These are phyloP conservation scores for Sciurus vulgaris DNA, from an alignment of 2,797 vertebrate genomes.

Conservation along the genomic window DNA sequence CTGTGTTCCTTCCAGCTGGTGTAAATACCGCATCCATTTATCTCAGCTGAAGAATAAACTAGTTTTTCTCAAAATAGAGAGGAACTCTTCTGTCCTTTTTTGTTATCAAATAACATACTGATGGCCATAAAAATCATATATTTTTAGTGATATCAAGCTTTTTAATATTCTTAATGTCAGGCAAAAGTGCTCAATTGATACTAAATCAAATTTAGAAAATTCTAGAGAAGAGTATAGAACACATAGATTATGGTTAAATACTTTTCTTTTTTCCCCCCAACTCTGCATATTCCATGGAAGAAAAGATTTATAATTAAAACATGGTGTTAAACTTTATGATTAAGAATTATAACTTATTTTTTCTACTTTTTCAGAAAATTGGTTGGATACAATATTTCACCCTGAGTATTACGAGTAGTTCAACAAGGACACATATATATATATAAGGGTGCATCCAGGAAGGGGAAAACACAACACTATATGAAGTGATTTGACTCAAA, in stretches of 20 bases:
- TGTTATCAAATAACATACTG: not conserved
- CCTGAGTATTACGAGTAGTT: not conserved
- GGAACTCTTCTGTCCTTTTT: not conserved
- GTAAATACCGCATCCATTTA: not conserved
- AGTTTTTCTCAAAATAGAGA: not conserved
- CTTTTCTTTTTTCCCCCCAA: not conserved
- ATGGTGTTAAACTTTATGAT: not conserved
- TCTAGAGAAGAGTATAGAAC: not conserved
- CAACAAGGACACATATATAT: not conserved
- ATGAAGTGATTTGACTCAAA: constrained; percentile 22
- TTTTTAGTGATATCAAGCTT: not conserved
- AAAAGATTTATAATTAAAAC: not conserved
- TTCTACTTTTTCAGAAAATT: not conserved
- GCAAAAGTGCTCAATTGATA: not conserved
- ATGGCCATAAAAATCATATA: not conserved
- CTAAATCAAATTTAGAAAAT: constrained; percentile 29
- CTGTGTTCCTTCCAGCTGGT: constrained; percentile 58
- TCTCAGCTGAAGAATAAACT: constrained; percentile 44
- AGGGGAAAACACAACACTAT: not conserved
- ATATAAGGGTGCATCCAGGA: not conserved
- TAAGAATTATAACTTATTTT: not conserved
- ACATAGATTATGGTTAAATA: constrained; percentile 4
- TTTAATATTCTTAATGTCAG: not conserved
- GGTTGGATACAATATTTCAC: not conserved
- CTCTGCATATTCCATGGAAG: not conserved